These are phyloP conservation scores for Ctena decussata DNA, from an alignment of 2,888 invertebrate species.

Conservation along the genomic window DNA sequence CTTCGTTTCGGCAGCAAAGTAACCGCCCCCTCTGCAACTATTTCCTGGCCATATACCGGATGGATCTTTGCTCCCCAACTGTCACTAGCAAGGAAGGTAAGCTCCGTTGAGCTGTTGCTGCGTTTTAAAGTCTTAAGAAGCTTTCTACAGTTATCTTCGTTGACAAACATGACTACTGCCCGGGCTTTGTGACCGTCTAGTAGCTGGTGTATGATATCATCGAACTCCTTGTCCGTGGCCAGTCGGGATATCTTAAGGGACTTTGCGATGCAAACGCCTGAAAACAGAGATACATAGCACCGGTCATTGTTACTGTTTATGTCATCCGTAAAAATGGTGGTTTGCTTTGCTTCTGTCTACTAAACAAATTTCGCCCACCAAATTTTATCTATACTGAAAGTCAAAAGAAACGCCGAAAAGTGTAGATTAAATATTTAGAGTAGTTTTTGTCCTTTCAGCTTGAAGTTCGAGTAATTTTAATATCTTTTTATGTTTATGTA, in stretches of 20 bases:
- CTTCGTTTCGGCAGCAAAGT: conserved; percentile 85
- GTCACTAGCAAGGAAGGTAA: conserved; percentile 85
- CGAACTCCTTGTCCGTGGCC: conserved; percentile 89
- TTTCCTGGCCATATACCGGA: conserved; percentile 84
- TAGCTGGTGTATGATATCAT: conserved; percentile 89
- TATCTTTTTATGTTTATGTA: too few species aligned
- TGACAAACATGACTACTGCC: conserved; percentile 91
- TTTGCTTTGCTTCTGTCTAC: too few species aligned
- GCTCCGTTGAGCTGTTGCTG: conserved; percentile 76
- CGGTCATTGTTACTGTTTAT: too few species aligned
- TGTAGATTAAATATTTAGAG: too few species aligned
- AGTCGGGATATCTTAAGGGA: conserved; percentile 89
- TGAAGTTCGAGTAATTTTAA: too few species aligned
- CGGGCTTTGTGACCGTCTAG: conserved; percentile 88
- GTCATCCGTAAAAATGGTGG: too few species aligned
- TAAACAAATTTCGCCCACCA: too few species aligned
- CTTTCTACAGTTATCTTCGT: conserved; percentile 90
- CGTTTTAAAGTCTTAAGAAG: conserved; percentile 80
- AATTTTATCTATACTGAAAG: too few species aligned
- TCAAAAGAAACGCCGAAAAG: too few species aligned
- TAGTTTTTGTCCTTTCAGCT: too few species aligned
- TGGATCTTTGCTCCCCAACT: conserved; percentile 86
- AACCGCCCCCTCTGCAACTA: conserved; percentile 84
- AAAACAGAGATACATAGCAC: too few species aligned
- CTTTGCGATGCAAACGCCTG: conserved; percentile 89